Base-by-base conservation (phyloP, 2,797 vertebrate species). In the Lithobates sylvaticus region DNA sequence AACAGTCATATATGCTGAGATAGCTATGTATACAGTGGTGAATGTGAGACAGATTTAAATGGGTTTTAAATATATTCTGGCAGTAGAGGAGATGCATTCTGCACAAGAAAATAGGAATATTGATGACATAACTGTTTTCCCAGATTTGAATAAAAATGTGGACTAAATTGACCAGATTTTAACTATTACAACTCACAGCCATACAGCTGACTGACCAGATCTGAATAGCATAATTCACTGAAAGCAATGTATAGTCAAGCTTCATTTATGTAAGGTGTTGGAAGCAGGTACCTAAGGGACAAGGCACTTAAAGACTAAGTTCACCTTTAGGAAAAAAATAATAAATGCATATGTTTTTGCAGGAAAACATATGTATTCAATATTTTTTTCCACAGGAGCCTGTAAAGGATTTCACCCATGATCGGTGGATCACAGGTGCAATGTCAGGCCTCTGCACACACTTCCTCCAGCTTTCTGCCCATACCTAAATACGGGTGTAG, bases 11-110 rank as follows among this genome's bases (percentile, higher is more conserved):
- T 50, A 58, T 58, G 21, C 27, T 67, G 18, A 67, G 21, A 68
- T 68, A 68, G 39, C n/a, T 58, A 70, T 65, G 21, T 50, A 84
- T 70, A 71, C 36, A 61, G 54, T 58, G 18, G 13, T 76, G 27
- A 76, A 76, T 76, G 50, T 27, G 27, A 76, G 58, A 32, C 18
- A 61, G 21, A 21, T 61, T 23, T 61, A 61, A 61, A 61, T 61
- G 54, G 54, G 18, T 61, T 61, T 61, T 23, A 61, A 61, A 61
- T 61, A 61, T 23, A 61, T 61, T 61, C 21, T n/a, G 54, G 54
- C 21, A 23, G 21, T n/a, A 61, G 54, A 61, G 54, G 54, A 61
- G 54, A 61, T 23, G 54, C 21, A 23, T 61, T 61, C 18, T 61
- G 54, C 54, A 61, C 54, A 61, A 9, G 54, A 58, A 61, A 61